Evolutionary conservation across 2,797 vertebrate genomes (phyloP).

Genomic region (Falco naumanni): DNA sequence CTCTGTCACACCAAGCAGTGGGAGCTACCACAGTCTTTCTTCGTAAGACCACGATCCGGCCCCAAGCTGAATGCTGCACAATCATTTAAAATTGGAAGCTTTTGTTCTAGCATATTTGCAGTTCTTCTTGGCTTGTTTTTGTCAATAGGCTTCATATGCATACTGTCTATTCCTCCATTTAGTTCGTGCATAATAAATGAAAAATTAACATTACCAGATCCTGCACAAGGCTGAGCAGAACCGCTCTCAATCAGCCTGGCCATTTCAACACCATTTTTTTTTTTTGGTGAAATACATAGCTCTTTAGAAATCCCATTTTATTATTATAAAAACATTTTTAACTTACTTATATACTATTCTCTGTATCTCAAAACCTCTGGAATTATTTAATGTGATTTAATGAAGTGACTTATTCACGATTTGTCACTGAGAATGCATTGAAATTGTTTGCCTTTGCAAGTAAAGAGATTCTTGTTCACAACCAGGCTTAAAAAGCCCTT

Average conservation of each 20-base stretch:
- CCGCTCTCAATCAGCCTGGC: background rate
- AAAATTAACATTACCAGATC: background rate
- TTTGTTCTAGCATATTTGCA: background rate
- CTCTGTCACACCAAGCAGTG: background rate
- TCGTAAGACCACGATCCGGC: background rate
- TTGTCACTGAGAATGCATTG: background rate
- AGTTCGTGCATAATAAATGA: background rate
- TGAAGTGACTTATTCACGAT: background rate
- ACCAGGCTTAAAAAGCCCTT: background rate
- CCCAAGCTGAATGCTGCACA: background rate
- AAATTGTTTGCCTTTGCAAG: background rate
- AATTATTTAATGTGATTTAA: background rate
- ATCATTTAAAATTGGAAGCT: background rate
- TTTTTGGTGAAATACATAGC: background rate
- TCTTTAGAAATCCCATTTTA: background rate
- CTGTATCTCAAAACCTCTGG: background rate
- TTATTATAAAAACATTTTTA: background rate
- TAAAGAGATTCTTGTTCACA: background rate
- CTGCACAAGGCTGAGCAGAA: background rate
- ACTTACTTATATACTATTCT: background rate
- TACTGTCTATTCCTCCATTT: background rate
- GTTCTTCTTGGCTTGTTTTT: background rate
- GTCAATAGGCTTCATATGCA: background rate
- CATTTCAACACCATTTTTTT: background rate
- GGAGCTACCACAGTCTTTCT: background rate